Evolutionary conservation across 2,113 vertebrate genomes (phyloP), one percentile per base, ranked within the genome.

Genomic region (Thamnaconus septentrionalis): DNA sequence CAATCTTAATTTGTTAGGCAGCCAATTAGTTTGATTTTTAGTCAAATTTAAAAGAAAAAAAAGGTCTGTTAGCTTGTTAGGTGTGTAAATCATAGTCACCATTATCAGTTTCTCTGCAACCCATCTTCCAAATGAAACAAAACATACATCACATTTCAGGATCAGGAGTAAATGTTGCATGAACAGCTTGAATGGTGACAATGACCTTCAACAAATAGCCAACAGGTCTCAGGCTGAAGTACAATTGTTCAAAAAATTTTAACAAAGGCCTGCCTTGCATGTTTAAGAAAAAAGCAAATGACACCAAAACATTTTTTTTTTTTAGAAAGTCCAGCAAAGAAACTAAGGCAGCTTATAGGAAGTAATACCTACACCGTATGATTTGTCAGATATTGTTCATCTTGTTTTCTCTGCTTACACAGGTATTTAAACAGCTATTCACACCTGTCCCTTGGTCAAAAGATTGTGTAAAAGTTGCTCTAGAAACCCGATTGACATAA

Each of bases 261-360:
- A 87, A 84, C 88, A 68, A 90, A 85, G 81, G 84, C 89, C 85
- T 87, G 84, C 85, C 82, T 82, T 90, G 85, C 85, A 90, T 91
- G 84, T 91, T 91, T 94, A 92, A 93, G 93, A 95, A 87, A 81
- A 90, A 92, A 93, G 93, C 91, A 94, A 88, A 94, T 93, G 91
- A 95, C 90, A 94, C 92, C 91, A 90, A 90, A 93, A 78, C 80
- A 90, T 64, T 71, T 88, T 88, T 48, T 31, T 31, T 31, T 31
- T 31, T 31, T 31, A 31, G 87, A 91, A 92, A 90, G 90, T 93
- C 93, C 93, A 93, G 93, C 92, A 90, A 65, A 89, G 89, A 91
- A 94, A 91, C 91, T 80, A 93, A 92, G 93, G 91, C 90, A 88
- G 90, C 92, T 93, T 88, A 92, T 92, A 91, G 92, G 75, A 89